Conservation (phyloP, 2,797 vertebrate genomes). For the Notolepis coatsorum region DNA sequence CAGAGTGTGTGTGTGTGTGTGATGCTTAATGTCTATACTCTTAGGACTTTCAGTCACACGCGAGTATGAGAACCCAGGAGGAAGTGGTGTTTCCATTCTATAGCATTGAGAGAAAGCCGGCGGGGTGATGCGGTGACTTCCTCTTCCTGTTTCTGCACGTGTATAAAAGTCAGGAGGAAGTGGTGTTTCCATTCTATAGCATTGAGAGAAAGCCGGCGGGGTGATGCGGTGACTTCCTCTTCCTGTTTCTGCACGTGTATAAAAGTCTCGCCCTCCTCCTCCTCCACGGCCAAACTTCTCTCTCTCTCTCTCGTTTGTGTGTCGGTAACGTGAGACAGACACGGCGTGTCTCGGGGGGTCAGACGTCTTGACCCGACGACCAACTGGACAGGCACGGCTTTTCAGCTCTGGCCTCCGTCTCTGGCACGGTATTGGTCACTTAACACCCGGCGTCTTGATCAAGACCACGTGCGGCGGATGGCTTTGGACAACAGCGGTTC, state of each 20-base stretch:
- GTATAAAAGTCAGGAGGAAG: constrained; percentile 55
- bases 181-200: constrained; percentile 52
- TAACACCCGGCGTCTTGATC: constrained; percentile 81
- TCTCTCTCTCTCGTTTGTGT: too few relatives aligned
- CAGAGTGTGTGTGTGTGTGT: too few relatives aligned
- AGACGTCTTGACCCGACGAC: constrained; percentile 72
- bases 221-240: constrained; percentile 26
- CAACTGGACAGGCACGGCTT: constrained; percentile 83
- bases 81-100: constrained; percentile 55
- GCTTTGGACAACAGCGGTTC: constrained; percentile 12
- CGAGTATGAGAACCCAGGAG: constrained; percentile 59
- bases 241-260: constrained; percentile 58
- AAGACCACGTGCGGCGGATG: constrained; percentile 41
- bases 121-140: constrained; percentile 45
- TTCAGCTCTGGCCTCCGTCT: constrained; percentile 86
- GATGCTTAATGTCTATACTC: too few relatives aligned
- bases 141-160: constrained; percentile 50
- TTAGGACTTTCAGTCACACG: too few relatives aligned
- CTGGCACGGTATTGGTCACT: constrained; percentile 85
- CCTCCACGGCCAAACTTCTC: too few relatives aligned
- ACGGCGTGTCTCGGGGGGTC: constrained; percentile 75
- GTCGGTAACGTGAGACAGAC: constrained; percentile 77
- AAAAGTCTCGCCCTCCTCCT: background rate
- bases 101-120: background rate
- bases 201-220: background rate